These are phyloP conservation scores for Solea senegalensis DNA, from an alignment of 2,113 vertebrate genomes.

Conservation along the genomic window DNA sequence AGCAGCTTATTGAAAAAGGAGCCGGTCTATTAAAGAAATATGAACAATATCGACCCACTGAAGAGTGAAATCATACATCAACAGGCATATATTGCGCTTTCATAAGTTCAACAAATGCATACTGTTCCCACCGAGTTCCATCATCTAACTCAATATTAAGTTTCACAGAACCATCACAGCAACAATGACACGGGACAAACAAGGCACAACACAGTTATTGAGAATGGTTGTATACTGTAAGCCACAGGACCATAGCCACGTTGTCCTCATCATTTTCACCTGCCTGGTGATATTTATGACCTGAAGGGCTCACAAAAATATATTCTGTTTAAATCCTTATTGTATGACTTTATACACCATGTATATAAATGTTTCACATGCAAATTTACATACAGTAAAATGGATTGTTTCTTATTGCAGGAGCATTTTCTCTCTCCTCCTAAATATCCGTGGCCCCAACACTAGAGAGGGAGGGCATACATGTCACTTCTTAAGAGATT, in stretches of 20 bases:
- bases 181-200: slow-evolving; percentile 47
- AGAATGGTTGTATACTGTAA: slow-evolving; percentile 33
- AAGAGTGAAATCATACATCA: slow-evolving; percentile 52
- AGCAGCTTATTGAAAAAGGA: slow-evolving; percentile 44
- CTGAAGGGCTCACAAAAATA: slow-evolving; percentile 23
- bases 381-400: slow-evolving; percentile 14
- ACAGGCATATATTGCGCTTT: slow-evolving; percentile 47
- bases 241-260: slow-evolving; percentile 43
- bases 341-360: not conserved
- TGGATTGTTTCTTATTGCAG: too few species aligned
- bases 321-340: too few species aligned
- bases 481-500: slow-evolving; percentile 65
- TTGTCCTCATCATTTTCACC: slow-evolving; percentile 58
- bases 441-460: slow-evolving; percentile 30
- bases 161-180: slow-evolving; percentile 54
- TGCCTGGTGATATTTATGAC: slow-evolving; percentile 40
- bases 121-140: slow-evolving; percentile 38
- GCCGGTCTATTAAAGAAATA: slow-evolving; percentile 40
- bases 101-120: slow-evolving; percentile 39
- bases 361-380: slow-evolving; percentile 22
- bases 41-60: slow-evolving; percentile 35
- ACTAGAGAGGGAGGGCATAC: slow-evolving; percentile 42
- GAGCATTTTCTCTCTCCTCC: slow-evolving; percentile 44
- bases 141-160: slow-evolving; percentile 50
- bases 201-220: slow-evolving; percentile 58